Percentiles rank a stretch among this genome's conserved stretches.
These are phyloP conservation scores for Epizoanthus ramosus DNA, from an alignment of 92 coral and sea anemone species.

Conservation along the genomic window DNA sequence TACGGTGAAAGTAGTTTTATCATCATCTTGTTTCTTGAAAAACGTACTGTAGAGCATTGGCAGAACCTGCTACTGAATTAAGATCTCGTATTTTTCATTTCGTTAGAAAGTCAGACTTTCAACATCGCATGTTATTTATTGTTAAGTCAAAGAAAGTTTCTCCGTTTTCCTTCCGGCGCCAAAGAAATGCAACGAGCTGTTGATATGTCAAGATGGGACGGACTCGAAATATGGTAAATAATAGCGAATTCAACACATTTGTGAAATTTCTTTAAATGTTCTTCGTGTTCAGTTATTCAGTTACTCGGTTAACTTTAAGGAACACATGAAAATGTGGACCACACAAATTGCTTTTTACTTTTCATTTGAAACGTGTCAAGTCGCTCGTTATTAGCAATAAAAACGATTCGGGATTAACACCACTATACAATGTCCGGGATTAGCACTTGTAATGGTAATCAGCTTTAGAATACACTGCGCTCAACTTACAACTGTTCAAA, in stretches of 20 bases:
- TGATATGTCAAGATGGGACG: conserved; percentile 15
- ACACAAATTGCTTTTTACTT: conserved; percentile 7
- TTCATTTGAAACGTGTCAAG: background rate
- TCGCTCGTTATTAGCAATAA: background rate
- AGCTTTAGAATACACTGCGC: conserved; percentile 22
- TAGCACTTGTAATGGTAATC: background rate
- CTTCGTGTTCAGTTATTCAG: conserved; percentile 1
- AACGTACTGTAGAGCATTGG: background rate
- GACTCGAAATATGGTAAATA: background rate
- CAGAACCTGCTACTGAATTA: too few relatives aligned
- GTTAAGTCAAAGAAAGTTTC: background rate
- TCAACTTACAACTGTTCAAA: conserved; percentile 16
- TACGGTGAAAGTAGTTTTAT: too few relatives aligned
- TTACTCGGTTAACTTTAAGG: background rate
- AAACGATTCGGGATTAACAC: conserved; percentile 30
- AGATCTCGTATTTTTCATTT: too few relatives aligned
- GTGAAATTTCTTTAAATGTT: background rate
- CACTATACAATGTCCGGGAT: conserved; percentile 33
- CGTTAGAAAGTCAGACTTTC: too few relatives aligned
- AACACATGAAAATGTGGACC: background rate
- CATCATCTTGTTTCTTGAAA: background rate
- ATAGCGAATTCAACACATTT: background rate
- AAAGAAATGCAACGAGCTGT: conserved; percentile 34
- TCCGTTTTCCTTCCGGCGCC: conserved; percentile 16
- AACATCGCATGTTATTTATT: background rate